Evolutionary conservation across 2,888 invertebrate species (phyloP), one percentile per base, ranked within the genome.

Genomic region (Ornithoptera alexandrae): DNA sequence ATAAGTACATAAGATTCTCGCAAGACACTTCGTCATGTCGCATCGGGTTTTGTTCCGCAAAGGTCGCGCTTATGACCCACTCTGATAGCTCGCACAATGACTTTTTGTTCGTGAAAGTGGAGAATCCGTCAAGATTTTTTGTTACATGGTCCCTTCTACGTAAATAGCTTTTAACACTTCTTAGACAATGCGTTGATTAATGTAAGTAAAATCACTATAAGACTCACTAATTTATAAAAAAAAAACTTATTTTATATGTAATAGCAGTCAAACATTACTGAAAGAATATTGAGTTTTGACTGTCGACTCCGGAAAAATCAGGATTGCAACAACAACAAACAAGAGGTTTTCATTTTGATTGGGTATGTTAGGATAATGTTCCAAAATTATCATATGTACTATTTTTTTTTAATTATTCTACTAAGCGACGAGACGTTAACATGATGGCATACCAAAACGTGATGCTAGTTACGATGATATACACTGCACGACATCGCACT

Each of bases 81-180:
- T 66, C 50, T 36, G 62, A 66, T 70, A 56, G 39, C 65, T 58
- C 64, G 69, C 66, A 70, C 66, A 62, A 70, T 59, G 62, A 65
- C 69, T 62, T 62, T 65, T 65, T 65, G 57, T 62, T 62, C 62
- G 66, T 24, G 65, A 42, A 64, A 64, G 60, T 64, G 22, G 57
- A 65, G 57, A 62, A 65, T 57, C 5, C 61, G 57, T 50, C 42
- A 50, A n/a, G 56, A 22, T 50, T 70, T 70, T 65, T 66, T 67
- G 57, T 60, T 39, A 18, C 36, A 2, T 24, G 24, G 30, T 12
- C 30, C 56, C 57, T 66, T 24, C 59, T 22, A 58, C 36, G 58
- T 61, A 67, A 70, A 53, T 39, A 42, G 62, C 42, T 69, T 65
- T 69, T 30, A 61, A 57, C n/a, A 56, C 56, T 61, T 62, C 58